phyloP scores from a whole-genome alignment of 2,888 invertebrate species.

The Hypomecis punctinalis region DNA sequence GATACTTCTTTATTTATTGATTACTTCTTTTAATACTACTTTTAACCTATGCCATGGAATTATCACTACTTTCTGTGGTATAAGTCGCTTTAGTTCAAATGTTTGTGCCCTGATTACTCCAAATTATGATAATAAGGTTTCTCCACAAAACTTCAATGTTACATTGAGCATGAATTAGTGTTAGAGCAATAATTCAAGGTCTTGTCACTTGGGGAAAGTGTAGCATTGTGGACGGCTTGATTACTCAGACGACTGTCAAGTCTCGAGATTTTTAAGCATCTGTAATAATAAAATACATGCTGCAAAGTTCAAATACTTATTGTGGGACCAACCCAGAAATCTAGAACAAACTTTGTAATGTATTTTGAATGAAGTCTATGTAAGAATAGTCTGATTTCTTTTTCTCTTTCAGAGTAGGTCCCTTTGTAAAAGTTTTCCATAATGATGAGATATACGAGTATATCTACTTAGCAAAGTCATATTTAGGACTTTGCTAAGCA shows the following conservation, averaged over 20 bases:
- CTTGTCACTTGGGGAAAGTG: conserved; percentile 13
- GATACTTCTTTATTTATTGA: too few relatives aligned
- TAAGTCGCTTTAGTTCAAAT: background rate
- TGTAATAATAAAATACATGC: background rate
- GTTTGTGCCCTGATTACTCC: too few relatives aligned
- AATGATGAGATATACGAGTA: too few relatives aligned
- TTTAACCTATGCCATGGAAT: too few relatives aligned
- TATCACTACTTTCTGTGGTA: too few relatives aligned
- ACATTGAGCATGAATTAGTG: background rate
- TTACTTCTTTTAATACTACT: too few relatives aligned
- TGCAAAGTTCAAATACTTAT: background rate
- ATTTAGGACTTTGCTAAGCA: too few relatives aligned
- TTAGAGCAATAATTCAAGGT: conserved; percentile 17
- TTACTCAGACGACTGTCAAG: background rate
- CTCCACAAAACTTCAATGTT: background rate
- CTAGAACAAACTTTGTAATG: background rate
- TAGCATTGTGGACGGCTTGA: background rate
- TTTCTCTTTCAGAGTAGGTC: too few relatives aligned
- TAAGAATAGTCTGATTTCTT: too few relatives aligned
- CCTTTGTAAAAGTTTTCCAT: too few relatives aligned
- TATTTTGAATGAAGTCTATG: background rate
- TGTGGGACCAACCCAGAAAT: too few relatives aligned
- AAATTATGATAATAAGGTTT: background rate
- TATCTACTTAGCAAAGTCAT: too few relatives aligned
- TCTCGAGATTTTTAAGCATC: background rate